Evolutionary conservation across 2,888 invertebrate species (phyloP).

Genomic region (Anodontia alba): DNA sequence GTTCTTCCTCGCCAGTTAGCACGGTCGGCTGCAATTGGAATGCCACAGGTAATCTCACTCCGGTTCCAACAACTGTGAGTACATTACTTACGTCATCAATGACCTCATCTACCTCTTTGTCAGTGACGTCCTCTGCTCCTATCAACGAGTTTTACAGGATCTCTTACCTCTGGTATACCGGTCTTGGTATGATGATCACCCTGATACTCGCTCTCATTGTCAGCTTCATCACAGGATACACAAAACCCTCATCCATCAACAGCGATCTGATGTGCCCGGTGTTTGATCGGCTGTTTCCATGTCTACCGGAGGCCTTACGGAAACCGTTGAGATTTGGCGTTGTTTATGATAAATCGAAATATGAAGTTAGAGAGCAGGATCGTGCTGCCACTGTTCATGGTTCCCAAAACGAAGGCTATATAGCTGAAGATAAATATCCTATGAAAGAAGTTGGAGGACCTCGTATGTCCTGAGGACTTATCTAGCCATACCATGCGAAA

Average conservation of each 20-base stretch:
- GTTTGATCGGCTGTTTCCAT: conserved; percentile 54
- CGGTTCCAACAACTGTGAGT: background rate
- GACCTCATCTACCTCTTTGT: conserved; percentile 20
- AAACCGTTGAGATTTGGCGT: conserved; percentile 56
- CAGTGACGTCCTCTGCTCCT: background rate
- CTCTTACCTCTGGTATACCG: conserved; percentile 69
- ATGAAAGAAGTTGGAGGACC: background rate
- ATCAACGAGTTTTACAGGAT: conserved; percentile 62
- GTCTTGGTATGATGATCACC: conserved; percentile 56
- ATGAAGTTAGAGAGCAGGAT: background rate
- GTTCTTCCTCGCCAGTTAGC: conserved; percentile 19
- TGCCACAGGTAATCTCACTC: conserved; percentile 11
- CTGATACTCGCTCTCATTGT: conserved; percentile 58
- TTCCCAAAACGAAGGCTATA: background rate
- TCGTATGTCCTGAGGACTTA: background rate
- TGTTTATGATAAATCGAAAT: conserved; percentile 30
- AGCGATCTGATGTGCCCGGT: conserved; percentile 53
- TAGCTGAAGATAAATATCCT: background rate
- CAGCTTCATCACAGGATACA: conserved; percentile 61
- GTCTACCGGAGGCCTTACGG: conserved; percentile 46
- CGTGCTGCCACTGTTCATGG: background rate
- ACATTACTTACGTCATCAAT: conserved; percentile 2
- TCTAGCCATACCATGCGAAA: no score
- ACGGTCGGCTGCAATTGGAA: conserved; percentile 45
- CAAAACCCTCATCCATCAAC: conserved; percentile 39